These are phyloP conservation scores for Tragelaphus strepsiceros DNA, from an alignment of 2,113 vertebrate genomes.

Conservation along the genomic window DNA sequence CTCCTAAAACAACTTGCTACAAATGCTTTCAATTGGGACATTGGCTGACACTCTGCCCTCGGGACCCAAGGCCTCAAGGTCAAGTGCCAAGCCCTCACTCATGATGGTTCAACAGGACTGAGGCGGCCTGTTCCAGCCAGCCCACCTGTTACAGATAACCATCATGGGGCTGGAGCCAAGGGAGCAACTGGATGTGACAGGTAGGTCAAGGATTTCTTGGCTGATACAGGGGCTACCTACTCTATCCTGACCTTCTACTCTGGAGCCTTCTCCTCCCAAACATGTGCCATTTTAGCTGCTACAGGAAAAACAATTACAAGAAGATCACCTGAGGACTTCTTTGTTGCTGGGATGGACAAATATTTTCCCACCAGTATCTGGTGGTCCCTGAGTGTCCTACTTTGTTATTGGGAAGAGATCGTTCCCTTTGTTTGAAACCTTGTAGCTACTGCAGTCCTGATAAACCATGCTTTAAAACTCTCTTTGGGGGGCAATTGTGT, in stretches of 20 bases:
- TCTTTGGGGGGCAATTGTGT: background rate
- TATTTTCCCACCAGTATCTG: background rate
- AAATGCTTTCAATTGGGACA: background rate
- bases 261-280: background rate
- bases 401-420: background rate
- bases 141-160: background rate
- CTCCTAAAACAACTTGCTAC: background rate
- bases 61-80: background rate
- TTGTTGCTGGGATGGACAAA: background rate
- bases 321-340: background rate
- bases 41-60: rapidly evolving
- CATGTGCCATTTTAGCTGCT: background rate
- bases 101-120: background rate
- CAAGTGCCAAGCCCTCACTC: background rate
- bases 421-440: background rate
- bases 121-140: background rate
- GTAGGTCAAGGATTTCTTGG: background rate
- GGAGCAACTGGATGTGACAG: background rate
- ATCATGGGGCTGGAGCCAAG: background rate
- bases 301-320: background rate
- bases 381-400: background rate
- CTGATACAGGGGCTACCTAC: background rate
- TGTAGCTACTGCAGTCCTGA: background rate
- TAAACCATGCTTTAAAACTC: background rate
- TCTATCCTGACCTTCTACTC: background rate